Percentiles rank a stretch among this genome's conserved stretches.
phyloP scores from a whole-genome alignment of 2,888 invertebrate species.

The Calliscelio sp. region DNA sequence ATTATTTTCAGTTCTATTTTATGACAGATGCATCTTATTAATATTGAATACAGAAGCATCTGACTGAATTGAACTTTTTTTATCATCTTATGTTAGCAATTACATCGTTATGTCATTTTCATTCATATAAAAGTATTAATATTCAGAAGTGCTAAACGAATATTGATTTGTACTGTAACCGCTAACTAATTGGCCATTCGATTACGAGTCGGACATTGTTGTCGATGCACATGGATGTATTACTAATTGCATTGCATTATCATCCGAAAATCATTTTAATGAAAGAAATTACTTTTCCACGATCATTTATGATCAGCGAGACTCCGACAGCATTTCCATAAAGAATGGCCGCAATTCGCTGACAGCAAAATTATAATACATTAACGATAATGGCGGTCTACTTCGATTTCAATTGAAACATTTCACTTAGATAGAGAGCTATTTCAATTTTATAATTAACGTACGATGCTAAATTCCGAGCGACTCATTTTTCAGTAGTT shows the following conservation, averaged over 20 bases:
- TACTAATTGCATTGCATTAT: conserved; percentile 52
- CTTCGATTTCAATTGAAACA: conserved; percentile 56
- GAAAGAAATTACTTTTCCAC: conserved; percentile 56
- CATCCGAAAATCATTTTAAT: conserved; percentile 55
- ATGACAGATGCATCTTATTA: too few species aligned
- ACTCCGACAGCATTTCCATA: conserved; percentile 38
- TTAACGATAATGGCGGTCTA: conserved; percentile 49
- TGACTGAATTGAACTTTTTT: too few species aligned
- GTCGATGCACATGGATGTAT: conserved; percentile 20
- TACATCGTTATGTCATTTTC: conserved; percentile 37
- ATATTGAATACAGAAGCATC: not conserved
- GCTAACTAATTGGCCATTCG: conserved; percentile 42
- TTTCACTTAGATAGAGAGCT: conserved; percentile 56
- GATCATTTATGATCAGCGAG: conserved; percentile 49
- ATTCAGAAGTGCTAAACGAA: conserved; percentile 43
- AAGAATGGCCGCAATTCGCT: conserved; percentile 28
- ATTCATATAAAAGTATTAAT: conserved; percentile 49
- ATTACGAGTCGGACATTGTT: conserved; percentile 22
- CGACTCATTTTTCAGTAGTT: conserved; percentile 64
- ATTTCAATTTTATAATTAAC: conserved; percentile 61
- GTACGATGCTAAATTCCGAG: conserved; percentile 34
- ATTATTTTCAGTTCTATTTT: too few species aligned
- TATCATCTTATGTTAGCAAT: too few species aligned
- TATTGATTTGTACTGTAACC: conserved; percentile 47
- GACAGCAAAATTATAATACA: conserved; percentile 50